Conservation (phyloP, 2,113 vertebrate genomes). For the Thamnaconus septentrionalis region DNA sequence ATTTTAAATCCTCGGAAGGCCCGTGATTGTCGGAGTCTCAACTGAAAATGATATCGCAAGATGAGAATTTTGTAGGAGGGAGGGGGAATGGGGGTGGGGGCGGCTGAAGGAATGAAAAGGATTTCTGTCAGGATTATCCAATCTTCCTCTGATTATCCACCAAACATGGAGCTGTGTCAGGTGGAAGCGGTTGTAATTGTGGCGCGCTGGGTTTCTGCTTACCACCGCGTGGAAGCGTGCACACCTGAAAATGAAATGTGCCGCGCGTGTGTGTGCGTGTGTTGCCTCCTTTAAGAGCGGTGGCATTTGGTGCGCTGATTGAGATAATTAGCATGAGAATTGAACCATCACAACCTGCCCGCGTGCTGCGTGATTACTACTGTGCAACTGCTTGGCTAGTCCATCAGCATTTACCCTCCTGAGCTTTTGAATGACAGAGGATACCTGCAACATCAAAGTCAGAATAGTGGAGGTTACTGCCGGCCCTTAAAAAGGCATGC, state of each 20-base stretch:
- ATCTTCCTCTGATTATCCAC: constrained; percentile 64
- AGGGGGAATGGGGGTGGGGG: constrained; percentile 7
- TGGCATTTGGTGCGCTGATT: constrained; percentile 66
- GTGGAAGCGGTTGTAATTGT: constrained; percentile 59
- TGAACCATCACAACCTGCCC: constrained; percentile 72
- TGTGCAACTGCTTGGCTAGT: constrained; percentile 43
- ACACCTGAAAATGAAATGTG: not conserved
- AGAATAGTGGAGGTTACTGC: constrained; percentile 24
- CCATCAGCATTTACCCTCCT: constrained; percentile 42
- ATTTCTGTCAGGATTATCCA: constrained; percentile 70
- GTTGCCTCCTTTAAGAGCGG: constrained; percentile 50
- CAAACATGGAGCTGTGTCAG: constrained; percentile 58
- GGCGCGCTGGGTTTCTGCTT: constrained; percentile 49
- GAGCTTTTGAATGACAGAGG: constrained; percentile 17
- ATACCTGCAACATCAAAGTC: constrained; percentile 43
- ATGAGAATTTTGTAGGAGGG: constrained; percentile 43
- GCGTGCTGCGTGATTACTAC: constrained; percentile 61
- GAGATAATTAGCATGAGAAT: constrained; percentile 77
- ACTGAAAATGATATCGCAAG: constrained; percentile 62
- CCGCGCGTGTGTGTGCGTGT: constrained; percentile 22
- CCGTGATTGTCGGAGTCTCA: constrained; percentile 63
- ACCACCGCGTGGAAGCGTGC: constrained; percentile 14
- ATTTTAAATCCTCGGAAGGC: constrained; percentile 53
- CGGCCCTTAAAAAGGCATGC: constrained; percentile 46
- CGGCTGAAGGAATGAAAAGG: constrained; percentile 59